Base-by-base conservation (phyloP, 2,113 vertebrate genomes). In the Rhegmatorhina hoffmannsi region DNA sequence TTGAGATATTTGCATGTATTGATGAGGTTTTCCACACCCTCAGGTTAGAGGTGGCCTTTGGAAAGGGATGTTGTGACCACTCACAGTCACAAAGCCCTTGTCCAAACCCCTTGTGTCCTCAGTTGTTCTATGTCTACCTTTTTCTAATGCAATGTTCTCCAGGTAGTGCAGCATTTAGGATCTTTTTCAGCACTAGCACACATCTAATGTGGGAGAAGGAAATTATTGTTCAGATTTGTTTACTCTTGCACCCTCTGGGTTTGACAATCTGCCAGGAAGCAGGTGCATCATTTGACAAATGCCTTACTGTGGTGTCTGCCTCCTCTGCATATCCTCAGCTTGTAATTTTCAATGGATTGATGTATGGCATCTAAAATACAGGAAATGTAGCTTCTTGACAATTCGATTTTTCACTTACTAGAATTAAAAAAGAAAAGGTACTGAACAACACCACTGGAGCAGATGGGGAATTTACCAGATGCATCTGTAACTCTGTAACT, bases 221-320 rank as follows among this genome's bases (percentile, higher is more conserved):
- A 90, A 84, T 85, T 50, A 79, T 75, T 87, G 72, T 62, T 94
- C 60, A 87, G 17, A 68, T 89, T 84, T 89, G 44, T 92, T 80
- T 91, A 43, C 20, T 80, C 26, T 75, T 76, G 29, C 16, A 79
- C 63, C 53, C 62, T 89, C 53, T 84, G 63, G 36, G 50, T 92
- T 89, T 89, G 75, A 82, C 78, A 90, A 28, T 23, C 59, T 94
- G 74, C 29, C 46, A 94, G 75, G 47, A 69, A 90, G 67, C 67
- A 94, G 87, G 75, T 83, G 87, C 82, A 83, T 69, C 53, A 28
- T 62, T 92, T 92, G 87, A 94, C 67, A 85, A 95, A 95, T 90
- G 46, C 33, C 20, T 59, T 62, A 3, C 23, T 59, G 40, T 34
- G 36, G 21, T 7, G 13, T 58, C 75, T 18, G 4, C 78, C 70